Percentiles rank a stretch among this genome's conserved stretches.
Evolutionary conservation across 2,888 invertebrate genomes (phyloP).

Genomic region (Taphrorychus bicolor): DNA sequence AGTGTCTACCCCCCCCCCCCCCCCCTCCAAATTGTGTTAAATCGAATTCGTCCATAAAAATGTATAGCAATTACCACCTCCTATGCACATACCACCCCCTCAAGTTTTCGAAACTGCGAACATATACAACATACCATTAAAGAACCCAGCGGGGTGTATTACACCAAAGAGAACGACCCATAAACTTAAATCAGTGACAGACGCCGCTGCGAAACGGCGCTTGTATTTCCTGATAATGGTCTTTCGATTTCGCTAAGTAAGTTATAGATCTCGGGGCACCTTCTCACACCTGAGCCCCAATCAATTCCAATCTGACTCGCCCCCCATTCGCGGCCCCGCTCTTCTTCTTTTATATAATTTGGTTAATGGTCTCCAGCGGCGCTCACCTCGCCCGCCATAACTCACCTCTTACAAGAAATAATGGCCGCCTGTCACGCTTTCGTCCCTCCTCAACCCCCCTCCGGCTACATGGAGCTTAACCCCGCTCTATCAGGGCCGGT

Average conservation of each 20-base stretch:
- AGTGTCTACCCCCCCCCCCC: too few relatives aligned
- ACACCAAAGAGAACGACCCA: constrained; percentile 9
- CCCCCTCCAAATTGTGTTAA: too few relatives aligned
- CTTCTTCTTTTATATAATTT: constrained; percentile 54
- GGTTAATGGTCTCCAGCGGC: constrained; percentile 61
- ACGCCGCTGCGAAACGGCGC: constrained; percentile 16
- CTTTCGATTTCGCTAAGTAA: constrained; percentile 38
- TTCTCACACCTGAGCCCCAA: constrained; percentile 57
- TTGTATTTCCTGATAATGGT: constrained; percentile 35
- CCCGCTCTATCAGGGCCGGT: constrained; percentile 12
- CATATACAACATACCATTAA: constrained; percentile 5
- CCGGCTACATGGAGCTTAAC: constrained; percentile 33
- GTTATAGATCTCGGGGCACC: constrained; percentile 34
- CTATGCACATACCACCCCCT: neutral
- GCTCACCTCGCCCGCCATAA: constrained; percentile 57
- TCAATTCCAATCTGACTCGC: constrained; percentile 56
- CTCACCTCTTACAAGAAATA: constrained; percentile 61
- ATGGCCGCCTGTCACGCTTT: constrained; percentile 62
- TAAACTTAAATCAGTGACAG: constrained; percentile 29
- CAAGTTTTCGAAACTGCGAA: neutral
- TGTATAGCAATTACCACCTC: too few relatives aligned
- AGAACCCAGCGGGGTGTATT: constrained; percentile 7
- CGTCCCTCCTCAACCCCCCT: constrained; percentile 47
- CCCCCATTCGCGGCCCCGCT: constrained; percentile 29
- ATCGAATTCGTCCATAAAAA: too few relatives aligned